Conservation (phyloP, 2,888 invertebrate species). For the Prostheceraeus crozeri region DNA sequence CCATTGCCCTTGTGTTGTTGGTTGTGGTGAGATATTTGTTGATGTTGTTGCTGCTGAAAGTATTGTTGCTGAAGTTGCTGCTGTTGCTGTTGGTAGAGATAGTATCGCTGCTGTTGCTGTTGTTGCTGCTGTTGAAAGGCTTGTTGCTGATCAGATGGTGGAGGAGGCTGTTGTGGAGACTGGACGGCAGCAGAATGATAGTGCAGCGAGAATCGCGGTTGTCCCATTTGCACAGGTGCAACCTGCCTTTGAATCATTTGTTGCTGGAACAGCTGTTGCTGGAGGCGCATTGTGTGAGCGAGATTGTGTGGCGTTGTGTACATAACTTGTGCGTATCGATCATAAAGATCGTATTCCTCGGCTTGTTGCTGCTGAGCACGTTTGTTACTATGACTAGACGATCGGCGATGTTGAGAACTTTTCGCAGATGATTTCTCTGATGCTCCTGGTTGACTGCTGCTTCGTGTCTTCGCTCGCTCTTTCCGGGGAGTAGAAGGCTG, state of each 20-base stretch:
- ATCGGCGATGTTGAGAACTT: background rate
- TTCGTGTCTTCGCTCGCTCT: no score
- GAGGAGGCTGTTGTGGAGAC: background rate
- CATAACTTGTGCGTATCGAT: constrained; percentile 62
- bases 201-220: background rate
- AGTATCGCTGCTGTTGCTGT: background rate
- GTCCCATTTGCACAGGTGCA: background rate
- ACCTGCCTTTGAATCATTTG: no score
- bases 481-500: no score
- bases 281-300: constrained; percentile 65
- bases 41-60: background rate
- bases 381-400: constrained; percentile 18
- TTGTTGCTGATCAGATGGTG: background rate
- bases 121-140: background rate
- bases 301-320: constrained; percentile 67
- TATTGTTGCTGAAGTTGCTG: background rate
- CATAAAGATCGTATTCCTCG: constrained; percentile 50
- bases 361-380: constrained; percentile 42
- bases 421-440: no score
- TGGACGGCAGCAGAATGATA: background rate
- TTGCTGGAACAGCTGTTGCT: constrained; percentile 63
- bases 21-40: background rate
- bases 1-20: no score
- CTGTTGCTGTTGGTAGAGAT: background rate
- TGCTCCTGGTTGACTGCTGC: no score